Evolutionary conservation across 2,888 invertebrate species (phyloP).

Genomic region (Latheticus oryzae): DNA sequence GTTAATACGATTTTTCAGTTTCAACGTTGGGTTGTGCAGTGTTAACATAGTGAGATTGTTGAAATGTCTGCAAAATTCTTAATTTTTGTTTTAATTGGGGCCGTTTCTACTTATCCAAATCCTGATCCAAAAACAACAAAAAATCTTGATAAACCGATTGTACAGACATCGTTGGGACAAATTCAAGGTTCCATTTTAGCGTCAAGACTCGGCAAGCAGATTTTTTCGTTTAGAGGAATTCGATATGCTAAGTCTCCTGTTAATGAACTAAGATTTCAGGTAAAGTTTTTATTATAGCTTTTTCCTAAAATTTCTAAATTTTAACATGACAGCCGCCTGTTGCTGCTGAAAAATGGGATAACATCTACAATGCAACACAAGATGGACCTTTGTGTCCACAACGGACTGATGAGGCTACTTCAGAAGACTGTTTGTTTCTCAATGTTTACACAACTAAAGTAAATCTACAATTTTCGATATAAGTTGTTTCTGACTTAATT

Average conservation of each 20-base stretch:
- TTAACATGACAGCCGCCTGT: constrained; percentile 54
- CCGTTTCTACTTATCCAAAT: constrained; percentile 23
- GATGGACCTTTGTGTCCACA: constrained; percentile 60
- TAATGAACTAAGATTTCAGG: constrained; percentile 62
- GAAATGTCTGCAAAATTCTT: constrained; percentile 15
- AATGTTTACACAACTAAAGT: constrained; percentile 71
- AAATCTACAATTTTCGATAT: constrained; percentile 8
- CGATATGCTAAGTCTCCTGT: constrained; percentile 57
- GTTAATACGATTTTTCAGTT: constrained; percentile 11
- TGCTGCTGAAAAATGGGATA: constrained; percentile 56
- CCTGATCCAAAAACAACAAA: constrained; percentile 38
- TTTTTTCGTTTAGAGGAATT: constrained; percentile 56
- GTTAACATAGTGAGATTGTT: constrained; percentile 5
- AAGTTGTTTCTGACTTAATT: not conserved
- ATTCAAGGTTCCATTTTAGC: constrained; percentile 54
- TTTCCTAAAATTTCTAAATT: not conserved
- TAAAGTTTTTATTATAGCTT: constrained; percentile 42
- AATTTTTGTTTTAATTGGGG: constrained; percentile 21
- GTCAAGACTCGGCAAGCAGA: constrained; percentile 54
- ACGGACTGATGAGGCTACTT: constrained; percentile 56
- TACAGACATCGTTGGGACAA: constrained; percentile 52
- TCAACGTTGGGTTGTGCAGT: constrained; percentile 3
- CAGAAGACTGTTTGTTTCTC: constrained; percentile 74
- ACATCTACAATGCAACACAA: constrained; percentile 56
- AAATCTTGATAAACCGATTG: constrained; percentile 30